Conservation (phyloP, 1,140 invertebrate genomes). For the Rhopalosiphum maidis region DNA sequence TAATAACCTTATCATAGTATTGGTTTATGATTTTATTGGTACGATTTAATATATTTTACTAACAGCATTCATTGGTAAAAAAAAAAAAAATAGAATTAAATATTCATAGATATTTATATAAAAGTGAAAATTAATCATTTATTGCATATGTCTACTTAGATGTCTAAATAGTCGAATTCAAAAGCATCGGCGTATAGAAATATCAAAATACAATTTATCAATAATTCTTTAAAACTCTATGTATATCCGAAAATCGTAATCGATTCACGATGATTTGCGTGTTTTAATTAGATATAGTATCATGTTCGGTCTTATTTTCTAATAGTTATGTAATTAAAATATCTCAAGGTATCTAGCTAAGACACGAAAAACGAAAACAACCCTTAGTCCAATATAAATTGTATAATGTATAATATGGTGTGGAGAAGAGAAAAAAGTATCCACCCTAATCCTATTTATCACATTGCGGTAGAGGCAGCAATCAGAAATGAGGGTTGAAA, state of each 20-base stretch:
- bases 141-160: too few species aligned
- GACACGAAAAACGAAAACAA: constrained; percentile 30
- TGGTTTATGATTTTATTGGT: neutral
- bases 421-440: constrained; percentile 12
- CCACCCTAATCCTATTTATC: constrained; percentile 57
- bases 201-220: neutral
- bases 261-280: neutral
- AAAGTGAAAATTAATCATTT: too few species aligned
- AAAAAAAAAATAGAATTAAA: too few species aligned
- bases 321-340: neutral
- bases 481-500: constrained; percentile 55
- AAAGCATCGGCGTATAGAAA: neutral
- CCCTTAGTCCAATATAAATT: neutral
- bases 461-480: constrained; percentile 31
- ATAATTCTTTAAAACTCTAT: neutral
- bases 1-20: neutral
- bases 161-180: neutral
- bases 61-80: too few species aligned
- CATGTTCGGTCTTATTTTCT: neutral
- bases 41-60: neutral
- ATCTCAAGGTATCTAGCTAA: neutral
- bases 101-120: too few species aligned
- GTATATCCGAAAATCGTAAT: neutral
- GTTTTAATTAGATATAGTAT: neutral
- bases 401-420: constrained; percentile 9